These are phyloP conservation scores for Drosophila rubida DNA, from an alignment of 2,888 invertebrate species.

Conservation along the genomic window DNA sequence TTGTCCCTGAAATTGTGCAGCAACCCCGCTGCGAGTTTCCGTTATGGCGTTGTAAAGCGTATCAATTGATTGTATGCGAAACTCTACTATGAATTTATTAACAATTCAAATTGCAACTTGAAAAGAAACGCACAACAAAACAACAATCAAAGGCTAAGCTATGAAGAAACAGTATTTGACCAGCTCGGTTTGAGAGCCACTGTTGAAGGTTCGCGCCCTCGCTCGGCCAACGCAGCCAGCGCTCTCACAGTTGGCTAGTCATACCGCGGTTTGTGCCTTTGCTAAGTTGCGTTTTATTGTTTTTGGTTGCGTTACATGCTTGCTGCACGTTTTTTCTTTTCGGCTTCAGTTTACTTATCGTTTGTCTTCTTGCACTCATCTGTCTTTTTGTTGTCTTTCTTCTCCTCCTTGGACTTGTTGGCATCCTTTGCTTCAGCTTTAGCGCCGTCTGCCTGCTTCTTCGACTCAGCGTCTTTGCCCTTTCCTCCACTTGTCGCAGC, in stretches of 20 bases:
- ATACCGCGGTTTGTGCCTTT: background rate
- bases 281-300: background rate
- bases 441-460: background rate
- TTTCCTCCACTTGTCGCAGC: background rate
- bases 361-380: slow-evolving; percentile 4
- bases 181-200: slow-evolving; percentile 19
- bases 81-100: slow-evolving; percentile 59
- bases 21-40: slow-evolving; percentile 65
- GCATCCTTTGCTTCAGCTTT: background rate
- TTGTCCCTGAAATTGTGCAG: slow-evolving; percentile 79
- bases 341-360: slow-evolving; percentile 1
- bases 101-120: slow-evolving; percentile 71
- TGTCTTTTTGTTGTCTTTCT: background rate
- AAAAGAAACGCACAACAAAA: slow-evolving; percentile 24
- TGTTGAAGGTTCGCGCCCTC: slow-evolving; percentile 3
- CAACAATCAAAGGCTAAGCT: slow-evolving; percentile 13
- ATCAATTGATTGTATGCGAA: slow-evolving; percentile 58
- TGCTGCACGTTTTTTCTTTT: background rate
- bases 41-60: slow-evolving; percentile 50
- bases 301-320: background rate
- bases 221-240: slow-evolving; percentile 15
- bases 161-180: slow-evolving; percentile 10
- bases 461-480: background rate
- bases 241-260: background rate
- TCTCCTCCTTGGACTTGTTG: background rate